These are phyloP conservation scores for Drosophila insularis DNA, from an alignment of 1,140 invertebrate species.

Conservation along the genomic window DNA sequence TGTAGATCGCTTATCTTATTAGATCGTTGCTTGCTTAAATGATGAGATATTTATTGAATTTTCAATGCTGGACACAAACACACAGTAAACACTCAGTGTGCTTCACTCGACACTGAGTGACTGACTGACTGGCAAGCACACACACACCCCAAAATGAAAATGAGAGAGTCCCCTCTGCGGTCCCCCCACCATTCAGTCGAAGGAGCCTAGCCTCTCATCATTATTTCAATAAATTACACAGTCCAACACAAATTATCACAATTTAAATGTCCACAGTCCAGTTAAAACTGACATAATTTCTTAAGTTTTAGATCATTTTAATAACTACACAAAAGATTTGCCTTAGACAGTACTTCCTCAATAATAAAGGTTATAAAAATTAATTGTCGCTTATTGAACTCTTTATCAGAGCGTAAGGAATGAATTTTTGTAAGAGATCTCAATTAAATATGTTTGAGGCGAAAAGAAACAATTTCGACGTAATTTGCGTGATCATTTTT, in stretches of 20 bases:
- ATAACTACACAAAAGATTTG: too few species aligned
- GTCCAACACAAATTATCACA: not conserved
- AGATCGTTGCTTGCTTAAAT: conserved; percentile 36
- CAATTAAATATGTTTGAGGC: not conserved
- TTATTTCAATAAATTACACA: conserved; percentile 45
- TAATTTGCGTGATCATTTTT: not conserved
- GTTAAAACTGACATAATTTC: too few species aligned
- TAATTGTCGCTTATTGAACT: too few species aligned
- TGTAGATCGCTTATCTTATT: conserved; percentile 53
- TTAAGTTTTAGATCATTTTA: too few species aligned
- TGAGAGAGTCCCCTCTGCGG: not conserved
- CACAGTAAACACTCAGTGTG: conserved; percentile 10
- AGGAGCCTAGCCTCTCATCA: conserved; percentile 24
- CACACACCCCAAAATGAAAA: conserved; percentile 20
- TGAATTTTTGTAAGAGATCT: not conserved
- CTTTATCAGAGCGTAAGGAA: not conserved
- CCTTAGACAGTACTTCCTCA: too few species aligned
- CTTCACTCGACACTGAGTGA: conserved; percentile 25
- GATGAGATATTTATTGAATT: conserved; percentile 43
- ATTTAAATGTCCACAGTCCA: not conserved
- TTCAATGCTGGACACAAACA: conserved; percentile 69
- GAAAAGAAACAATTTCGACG: not conserved
- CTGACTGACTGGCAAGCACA: conserved; percentile 28
- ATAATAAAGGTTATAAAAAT: too few species aligned
- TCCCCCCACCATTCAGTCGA: too few species aligned